Evolutionary conservation across 2,888 invertebrate species (phyloP), one percentile per base, ranked within the genome.

Genomic region (Peribatodes rhomboidaria): DNA sequence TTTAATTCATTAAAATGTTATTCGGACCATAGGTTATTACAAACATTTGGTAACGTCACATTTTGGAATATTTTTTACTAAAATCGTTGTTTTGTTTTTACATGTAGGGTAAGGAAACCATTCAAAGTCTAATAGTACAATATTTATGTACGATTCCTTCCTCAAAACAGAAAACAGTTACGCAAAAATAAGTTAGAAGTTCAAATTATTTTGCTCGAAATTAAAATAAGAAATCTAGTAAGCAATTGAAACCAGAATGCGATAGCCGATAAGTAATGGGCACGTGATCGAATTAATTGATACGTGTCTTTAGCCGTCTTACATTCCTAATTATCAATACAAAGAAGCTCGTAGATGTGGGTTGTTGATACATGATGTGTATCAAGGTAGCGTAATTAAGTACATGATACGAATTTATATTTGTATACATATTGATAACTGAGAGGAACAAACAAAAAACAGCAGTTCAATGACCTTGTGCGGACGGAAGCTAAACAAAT

Each of bases 401-500:
- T n/a, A n/a, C n/a, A n/a, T n/a, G 27, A 27, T 4, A 27, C 27
- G 27, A 4, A 27, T 27, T 2, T n/a, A n/a, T n/a, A n/a, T n/a
- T n/a, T n/a, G n/a, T n/a, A 10, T 14, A 16, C 22, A 41, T 18
- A 47, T 46, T 58, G 65, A 58, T 68, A 65, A 61, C 52, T 14
- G 49, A 55, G 49, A 47, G 57, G 31, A 55, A 61, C 41, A 62
- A 53, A 63, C 22, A 61, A 61, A 64, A 55, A 64, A 54, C 27
- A 37, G 31, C 46, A 56, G 68, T 68, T 68, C 68, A 63, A 54
- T 27, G 59, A 65, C 65, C 65, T 62, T 65, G 65, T 31, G 37
- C 56, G 33, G 55, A 55, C 53, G 61, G 50, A 44, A 35, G 50
- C 61, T 50, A 55, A 58, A 50, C 16, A 55, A 57, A 56, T 55